A percentile compares a stretch with the other conserved stretches of the same genome.
phyloP scores from a whole-genome alignment of 1,140 invertebrate species.

The Penaeus indicus region DNA sequence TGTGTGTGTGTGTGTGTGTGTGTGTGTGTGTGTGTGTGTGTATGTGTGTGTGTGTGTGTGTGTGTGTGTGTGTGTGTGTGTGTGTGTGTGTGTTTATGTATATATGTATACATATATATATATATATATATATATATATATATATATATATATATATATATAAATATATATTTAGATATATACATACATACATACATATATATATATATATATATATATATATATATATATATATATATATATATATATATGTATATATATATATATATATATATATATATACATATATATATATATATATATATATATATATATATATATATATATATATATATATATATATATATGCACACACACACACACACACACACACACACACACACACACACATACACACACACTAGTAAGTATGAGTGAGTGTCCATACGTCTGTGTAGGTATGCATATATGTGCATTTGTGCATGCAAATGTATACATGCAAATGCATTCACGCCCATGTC shows the following conservation, averaged over 20 bases:
- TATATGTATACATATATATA: neutral
- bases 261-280: conserved; percentile 20
- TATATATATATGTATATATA: conserved; percentile 5
- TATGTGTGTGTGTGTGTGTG: too few species aligned
- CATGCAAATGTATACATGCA: neutral
- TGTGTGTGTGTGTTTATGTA: neutral
- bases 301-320: conserved; percentile 16
- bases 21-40: too few species aligned
- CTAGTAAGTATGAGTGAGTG: neutral
- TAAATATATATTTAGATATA: neutral
- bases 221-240: neutral
- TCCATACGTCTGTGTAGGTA: neutral
- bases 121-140: conserved; percentile 5
- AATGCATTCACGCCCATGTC: neutral
- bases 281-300: neutral
- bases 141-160: conserved; percentile 20
- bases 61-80: too few species aligned
- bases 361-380: neutral
- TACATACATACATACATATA: neutral
- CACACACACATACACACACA: neutral
- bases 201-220: conserved; percentile 20
- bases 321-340: neutral
- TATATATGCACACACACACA: neutral
- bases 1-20: too few species aligned
- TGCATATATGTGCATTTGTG: neutral